Evolutionary conservation across 2,888 invertebrate species (phyloP), one percentile per base, ranked within the genome.

Genomic region (Beris morrisii): DNA sequence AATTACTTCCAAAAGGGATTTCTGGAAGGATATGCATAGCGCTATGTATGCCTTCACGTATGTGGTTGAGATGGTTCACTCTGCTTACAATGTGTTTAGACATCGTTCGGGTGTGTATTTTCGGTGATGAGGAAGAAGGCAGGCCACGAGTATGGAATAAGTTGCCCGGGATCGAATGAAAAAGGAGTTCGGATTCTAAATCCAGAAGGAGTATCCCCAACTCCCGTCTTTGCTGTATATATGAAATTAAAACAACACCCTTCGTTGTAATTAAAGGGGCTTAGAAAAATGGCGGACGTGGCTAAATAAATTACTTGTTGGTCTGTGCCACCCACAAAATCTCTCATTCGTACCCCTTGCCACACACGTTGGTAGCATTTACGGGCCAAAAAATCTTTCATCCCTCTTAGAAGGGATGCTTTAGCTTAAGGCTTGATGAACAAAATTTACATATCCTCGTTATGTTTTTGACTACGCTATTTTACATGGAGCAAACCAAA

Each of bases 241-340:
- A 54, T 30, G 28, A 69, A 67, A 70, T 70, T 70, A 70, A 70
- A 70, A 70, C 65, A 70, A 69, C 69, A 70, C 69, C 70, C 70
- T 68, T 65, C 66, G 50, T 63, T 67, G 61, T 69, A 68, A 69
- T 69, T 68, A 69, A 67, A 67, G 68, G 65, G 68, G 52, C 63
- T 69, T 65, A 50, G 67, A 63, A 68, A 69, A 67, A 70, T 70
- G 70, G 70, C 68, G 69, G 68, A 67, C 67, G 58, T 64, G 55
- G 61, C 69, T 66, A 69, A 70, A 70, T 70, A 69, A 70, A 70
- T 69, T 68, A 68, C 69, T 67, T 64, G 44, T 58, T 59, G 55
- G 59, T 31, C 59, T 64, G 52, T 45, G 48, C 54, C 54, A 64
- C 48, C 67, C 52, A n/a, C 56, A 15, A 6, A 32, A n/a, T 13